Evolutionary conservation across 1,140 invertebrate genomes (phyloP).

Genomic region (Acyrthosiphon pisum): DNA sequence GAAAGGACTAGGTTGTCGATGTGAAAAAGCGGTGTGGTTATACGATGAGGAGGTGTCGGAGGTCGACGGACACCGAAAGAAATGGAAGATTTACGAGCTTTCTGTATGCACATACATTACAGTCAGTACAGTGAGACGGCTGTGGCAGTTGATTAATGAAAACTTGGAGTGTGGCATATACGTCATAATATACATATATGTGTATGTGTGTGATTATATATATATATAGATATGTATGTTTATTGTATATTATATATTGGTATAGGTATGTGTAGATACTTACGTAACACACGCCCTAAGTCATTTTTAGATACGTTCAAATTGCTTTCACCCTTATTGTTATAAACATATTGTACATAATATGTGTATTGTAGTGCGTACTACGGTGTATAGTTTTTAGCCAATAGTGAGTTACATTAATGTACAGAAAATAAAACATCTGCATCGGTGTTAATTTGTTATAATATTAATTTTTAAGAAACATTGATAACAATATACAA

Average conservation of each 20-base stretch:
- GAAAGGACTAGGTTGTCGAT: neutral
- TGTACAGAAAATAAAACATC: neutral
- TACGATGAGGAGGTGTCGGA: neutral
- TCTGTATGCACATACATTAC: neutral
- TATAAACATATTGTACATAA: neutral
- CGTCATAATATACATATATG: neutral
- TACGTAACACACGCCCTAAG: neutral
- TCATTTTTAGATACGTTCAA: neutral
- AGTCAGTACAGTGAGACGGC: neutral
- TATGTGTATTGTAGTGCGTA: neutral
- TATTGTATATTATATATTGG: neutral
- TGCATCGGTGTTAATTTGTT: neutral
- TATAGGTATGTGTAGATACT: neutral
- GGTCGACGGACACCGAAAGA: neutral
- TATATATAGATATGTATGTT: neutral
- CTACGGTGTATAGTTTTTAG: neutral
- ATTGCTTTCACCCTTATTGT: neutral
- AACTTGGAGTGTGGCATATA: neutral
- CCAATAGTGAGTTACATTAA: neutral
- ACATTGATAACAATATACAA: no score
- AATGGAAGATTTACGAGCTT: constrained; percentile 42
- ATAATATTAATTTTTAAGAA: neutral
- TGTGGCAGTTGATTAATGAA: constrained; percentile 46
- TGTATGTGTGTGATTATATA: neutral
- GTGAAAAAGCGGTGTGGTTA: neutral